phyloP scores from a whole-genome alignment of 2,113 vertebrate genomes.

The Gymnocephalus cernua region DNA sequence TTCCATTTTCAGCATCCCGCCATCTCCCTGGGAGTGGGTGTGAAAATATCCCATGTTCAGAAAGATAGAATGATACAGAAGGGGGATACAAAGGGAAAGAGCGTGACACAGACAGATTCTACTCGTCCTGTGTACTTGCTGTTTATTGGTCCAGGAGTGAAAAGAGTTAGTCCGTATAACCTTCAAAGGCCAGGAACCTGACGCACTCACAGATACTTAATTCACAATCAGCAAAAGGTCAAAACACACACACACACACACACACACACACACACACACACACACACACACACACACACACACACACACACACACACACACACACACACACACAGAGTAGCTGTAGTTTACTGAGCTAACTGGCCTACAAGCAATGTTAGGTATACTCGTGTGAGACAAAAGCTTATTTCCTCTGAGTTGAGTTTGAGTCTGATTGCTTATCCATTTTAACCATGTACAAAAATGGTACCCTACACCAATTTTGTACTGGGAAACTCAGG shows the following conservation, averaged over 20 bases:
- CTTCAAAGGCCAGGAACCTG: slow-evolving; percentile 68
- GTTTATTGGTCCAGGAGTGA: slow-evolving; percentile 61
- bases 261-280: too few species aligned
- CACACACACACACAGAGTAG: slow-evolving; percentile 32
- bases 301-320: slow-evolving; percentile 19
- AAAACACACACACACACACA: slow-evolving; percentile 31
- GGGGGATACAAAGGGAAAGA: slow-evolving; percentile 6
- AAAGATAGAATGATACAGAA: slow-evolving; percentile 27
- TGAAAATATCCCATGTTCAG: slow-evolving; percentile 54
- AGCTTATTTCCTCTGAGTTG: background rate
- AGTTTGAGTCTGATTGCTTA: background rate
- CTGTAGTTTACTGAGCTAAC: slow-evolving; percentile 58
- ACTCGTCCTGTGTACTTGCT: slow-evolving; percentile 29
- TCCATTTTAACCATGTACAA: background rate
- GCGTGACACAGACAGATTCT: slow-evolving; percentile 21
- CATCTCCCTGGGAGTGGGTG: slow-evolving; percentile 46
- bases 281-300: slow-evolving; percentile 5
- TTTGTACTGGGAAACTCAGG: background rate
- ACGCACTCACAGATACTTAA: slow-evolving; percentile 64
- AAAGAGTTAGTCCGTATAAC: slow-evolving; percentile 57
- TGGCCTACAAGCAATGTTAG: slow-evolving; percentile 8
- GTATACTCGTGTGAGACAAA: background rate
- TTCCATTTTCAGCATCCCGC: slow-evolving; percentile 70
- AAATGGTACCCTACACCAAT: too few species aligned
- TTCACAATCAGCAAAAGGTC: slow-evolving; percentile 78